These are phyloP conservation scores for Pelochelys cantorii DNA, from an alignment of 2,797 vertebrate species.

Conservation along the genomic window DNA sequence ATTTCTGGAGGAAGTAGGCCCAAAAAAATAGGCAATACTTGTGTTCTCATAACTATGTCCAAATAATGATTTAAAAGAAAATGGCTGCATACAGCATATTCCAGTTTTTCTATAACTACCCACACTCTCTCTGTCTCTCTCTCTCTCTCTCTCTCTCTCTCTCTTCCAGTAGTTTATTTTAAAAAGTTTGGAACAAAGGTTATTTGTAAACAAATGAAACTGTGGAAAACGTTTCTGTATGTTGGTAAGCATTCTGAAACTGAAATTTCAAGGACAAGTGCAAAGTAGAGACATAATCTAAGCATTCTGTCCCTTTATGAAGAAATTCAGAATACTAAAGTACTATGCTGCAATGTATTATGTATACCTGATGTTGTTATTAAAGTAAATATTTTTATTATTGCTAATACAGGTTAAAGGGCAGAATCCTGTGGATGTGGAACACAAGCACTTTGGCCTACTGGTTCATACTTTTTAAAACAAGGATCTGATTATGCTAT, in stretches of 20 bases:
- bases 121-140: too few species aligned
- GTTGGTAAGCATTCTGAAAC: constrained; percentile 28
- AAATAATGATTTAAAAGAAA: constrained; percentile 16
- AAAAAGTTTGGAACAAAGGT: neutral
- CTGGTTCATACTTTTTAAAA: neutral
- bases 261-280: neutral
- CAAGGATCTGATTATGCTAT: neutral
- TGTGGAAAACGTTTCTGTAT: neutral
- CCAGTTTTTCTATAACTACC: constrained; percentile 4
- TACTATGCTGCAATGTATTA: neutral
- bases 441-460: neutral
- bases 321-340: neutral
- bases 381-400: neutral
- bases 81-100: neutral
- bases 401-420: neutral
- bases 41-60: constrained; percentile 11
- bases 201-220: constrained; percentile 23
- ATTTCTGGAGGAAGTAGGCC: neutral
- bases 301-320: neutral
- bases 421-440: neutral
- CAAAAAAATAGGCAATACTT: neutral
- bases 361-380: neutral
- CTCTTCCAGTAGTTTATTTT: neutral
- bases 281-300: neutral
- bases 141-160: too few species aligned